These are phyloP conservation scores for Drosophila rufa DNA, from an alignment of 1,140 invertebrate species.

Conservation along the genomic window DNA sequence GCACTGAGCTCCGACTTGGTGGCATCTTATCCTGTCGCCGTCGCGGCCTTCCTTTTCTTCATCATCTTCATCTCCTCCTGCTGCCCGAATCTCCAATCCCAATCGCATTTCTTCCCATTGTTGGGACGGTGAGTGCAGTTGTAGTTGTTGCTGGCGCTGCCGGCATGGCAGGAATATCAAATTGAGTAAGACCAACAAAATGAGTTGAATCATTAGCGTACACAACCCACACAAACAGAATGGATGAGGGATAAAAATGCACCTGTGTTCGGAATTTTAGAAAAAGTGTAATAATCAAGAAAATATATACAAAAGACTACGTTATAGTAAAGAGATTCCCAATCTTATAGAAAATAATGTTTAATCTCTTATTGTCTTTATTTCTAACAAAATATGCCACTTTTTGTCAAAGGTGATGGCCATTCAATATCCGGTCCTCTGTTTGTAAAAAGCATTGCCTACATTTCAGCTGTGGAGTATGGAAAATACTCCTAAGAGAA, in stretches of 20 bases:
- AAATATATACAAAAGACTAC: too few relatives aligned
- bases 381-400: background rate
- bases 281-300: too few relatives aligned
- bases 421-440: too few relatives aligned
- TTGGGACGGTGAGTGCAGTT: constrained; percentile 18
- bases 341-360: background rate
- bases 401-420: too few relatives aligned
- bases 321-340: too few relatives aligned
- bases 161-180: constrained; percentile 69
- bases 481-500: too few relatives aligned
- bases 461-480: too few relatives aligned
- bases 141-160: constrained; percentile 27
- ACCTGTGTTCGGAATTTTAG: constrained; percentile 1
- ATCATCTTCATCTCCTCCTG: constrained; percentile 2
- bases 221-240: constrained; percentile 36
- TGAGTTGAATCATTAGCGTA: constrained; percentile 82
- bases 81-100: background rate
- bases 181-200: constrained; percentile 80
- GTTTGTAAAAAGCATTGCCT: too few relatives aligned
- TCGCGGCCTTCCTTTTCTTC: constrained; percentile 26
- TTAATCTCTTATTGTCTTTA: background rate
- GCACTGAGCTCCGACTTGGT: constrained; percentile 47
- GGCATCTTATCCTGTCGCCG: constrained; percentile 72
- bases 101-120: constrained; percentile 27
- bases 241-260: constrained; percentile 6